These are phyloP conservation scores for Aphaenogaster rudis DNA, from an alignment of 1,140 invertebrate genomes.

Conservation along the genomic window DNA sequence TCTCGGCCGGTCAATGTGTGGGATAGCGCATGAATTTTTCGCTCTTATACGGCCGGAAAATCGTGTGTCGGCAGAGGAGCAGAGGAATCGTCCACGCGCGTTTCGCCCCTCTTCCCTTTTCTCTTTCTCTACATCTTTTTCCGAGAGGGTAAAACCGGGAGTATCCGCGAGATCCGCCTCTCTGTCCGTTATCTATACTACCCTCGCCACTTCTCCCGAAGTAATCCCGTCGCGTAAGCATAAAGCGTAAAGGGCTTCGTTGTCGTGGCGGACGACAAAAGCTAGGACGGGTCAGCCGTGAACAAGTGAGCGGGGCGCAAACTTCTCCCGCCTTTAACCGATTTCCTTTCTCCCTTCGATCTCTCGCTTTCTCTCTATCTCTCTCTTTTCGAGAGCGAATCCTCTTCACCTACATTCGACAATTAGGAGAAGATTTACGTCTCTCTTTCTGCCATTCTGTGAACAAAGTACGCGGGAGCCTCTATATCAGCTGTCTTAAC, in stretches of 20 bases:
- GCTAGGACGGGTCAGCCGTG: constrained; percentile 32
- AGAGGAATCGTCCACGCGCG: constrained; percentile 9
- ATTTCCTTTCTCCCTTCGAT: constrained; percentile 17
- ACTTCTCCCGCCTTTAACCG: constrained; percentile 33
- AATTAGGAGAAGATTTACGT: constrained; percentile 49
- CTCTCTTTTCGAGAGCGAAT: constrained; percentile 1
- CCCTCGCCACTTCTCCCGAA: constrained; percentile 35
- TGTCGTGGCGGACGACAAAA: constrained; percentile 34
- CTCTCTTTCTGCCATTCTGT: constrained; percentile 17
- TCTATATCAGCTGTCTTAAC: constrained; percentile 1
- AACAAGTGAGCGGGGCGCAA: neutral
- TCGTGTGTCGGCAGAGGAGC: constrained; percentile 38
- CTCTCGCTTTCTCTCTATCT: neutral
- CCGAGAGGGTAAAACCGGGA: neutral
- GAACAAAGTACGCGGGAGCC: neutral
- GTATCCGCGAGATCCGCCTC: constrained; percentile 1
- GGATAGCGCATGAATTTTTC: constrained; percentile 31
- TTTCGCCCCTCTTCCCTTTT: neutral
- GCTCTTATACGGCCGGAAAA: constrained; percentile 17
- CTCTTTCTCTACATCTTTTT: neutral
- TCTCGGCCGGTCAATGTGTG: constrained; percentile 16
- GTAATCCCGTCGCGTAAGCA: constrained; percentile 58
- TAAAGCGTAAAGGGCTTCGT: constrained; percentile 53
- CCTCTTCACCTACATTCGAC: constrained; percentile 33
- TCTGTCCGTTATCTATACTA: constrained; percentile 26